Evolutionary conservation across 2,797 vertebrate species (phyloP).

Genomic region (Lepus townsendii): DNA sequence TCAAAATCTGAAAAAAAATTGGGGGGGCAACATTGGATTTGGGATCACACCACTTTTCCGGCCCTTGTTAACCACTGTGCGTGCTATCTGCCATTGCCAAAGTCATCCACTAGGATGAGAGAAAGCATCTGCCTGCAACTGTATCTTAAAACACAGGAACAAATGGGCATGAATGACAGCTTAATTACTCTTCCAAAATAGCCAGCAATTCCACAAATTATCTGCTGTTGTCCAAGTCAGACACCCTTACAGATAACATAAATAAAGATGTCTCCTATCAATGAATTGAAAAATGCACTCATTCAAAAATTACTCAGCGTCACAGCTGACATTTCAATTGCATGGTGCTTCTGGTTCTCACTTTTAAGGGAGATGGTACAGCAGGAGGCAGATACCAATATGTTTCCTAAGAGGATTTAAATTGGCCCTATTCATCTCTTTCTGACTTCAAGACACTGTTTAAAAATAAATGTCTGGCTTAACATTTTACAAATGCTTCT

Average conservation of each 20-base stretch:
- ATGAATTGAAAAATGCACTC: slow-evolving; percentile 53
- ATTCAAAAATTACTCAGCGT: slow-evolving; percentile 62
- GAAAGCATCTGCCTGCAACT: neutral
- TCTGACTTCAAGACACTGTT: slow-evolving; percentile 66
- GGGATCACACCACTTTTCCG: neutral
- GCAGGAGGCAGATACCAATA: slow-evolving; percentile 38
- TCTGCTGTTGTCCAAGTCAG: slow-evolving; percentile 30
- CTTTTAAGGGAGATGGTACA: slow-evolving; percentile 22
- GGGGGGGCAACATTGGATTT: neutral
- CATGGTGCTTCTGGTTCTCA: neutral
- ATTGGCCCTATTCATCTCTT: slow-evolving; percentile 66
- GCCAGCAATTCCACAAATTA: slow-evolving; percentile 27
- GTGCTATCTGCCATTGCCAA: neutral
- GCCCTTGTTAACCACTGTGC: neutral
- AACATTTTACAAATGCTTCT: slow-evolving; percentile 66
- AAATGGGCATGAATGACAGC: neutral
- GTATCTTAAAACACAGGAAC: slow-evolving; percentile 47
- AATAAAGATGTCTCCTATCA: slow-evolving; percentile 52
- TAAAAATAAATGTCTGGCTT: slow-evolving; percentile 73
- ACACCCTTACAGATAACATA: slow-evolving; percentile 19
- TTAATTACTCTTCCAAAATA: slow-evolving; percentile 27
- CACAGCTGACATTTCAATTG: slow-evolving; percentile 42
- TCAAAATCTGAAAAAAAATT: slow-evolving; percentile 18
- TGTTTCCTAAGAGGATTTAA: slow-evolving; percentile 55
- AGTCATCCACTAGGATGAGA: neutral